These are phyloP conservation scores for Hartigia nigra DNA, from an alignment of 2,888 invertebrate genomes.

Conservation along the genomic window DNA sequence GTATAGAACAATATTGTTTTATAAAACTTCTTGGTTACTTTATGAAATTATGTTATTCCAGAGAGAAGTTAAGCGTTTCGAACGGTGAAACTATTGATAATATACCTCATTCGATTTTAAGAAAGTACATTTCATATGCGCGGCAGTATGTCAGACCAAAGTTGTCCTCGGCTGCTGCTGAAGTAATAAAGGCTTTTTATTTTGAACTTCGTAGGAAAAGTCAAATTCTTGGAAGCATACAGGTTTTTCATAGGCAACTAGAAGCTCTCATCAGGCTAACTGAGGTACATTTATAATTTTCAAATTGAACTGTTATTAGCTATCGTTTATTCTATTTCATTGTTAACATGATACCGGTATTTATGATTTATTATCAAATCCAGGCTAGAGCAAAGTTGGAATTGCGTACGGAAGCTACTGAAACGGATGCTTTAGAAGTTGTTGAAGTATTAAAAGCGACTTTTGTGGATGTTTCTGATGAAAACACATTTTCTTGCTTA, in stretches of 20 bases:
- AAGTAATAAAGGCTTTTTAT: constrained; percentile 82
- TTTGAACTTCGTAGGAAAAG: constrained; percentile 78
- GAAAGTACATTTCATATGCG: constrained; percentile 94
- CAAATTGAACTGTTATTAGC: neutral
- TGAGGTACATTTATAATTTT: constrained; percentile 67
- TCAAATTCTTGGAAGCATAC: constrained; percentile 74
- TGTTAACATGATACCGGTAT: constrained; percentile 3
- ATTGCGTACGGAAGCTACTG: constrained; percentile 82
- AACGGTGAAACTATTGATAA: constrained; percentile 75
- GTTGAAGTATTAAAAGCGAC: constrained; percentile 86
- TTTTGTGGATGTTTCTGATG: constrained; percentile 41
- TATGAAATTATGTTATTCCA: constrained; percentile 58
- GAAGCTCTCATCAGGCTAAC: constrained; percentile 89
- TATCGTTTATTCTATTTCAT: too few species aligned
- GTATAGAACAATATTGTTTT: neutral
- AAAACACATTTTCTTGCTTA: neutral
- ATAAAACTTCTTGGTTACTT: neutral
- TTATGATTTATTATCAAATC: constrained; percentile 6
- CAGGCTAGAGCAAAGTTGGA: constrained; percentile 91
- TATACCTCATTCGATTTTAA: constrained; percentile 80
- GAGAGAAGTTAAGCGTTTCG: constrained; percentile 71
- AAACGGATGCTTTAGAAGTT: constrained; percentile 85
- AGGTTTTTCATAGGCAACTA: constrained; percentile 87
- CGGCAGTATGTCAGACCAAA: constrained; percentile 87
- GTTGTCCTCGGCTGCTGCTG: constrained; percentile 78